phyloP scores from a whole-genome alignment of 2,113 vertebrate genomes.

The Pongo abelii region DNA sequence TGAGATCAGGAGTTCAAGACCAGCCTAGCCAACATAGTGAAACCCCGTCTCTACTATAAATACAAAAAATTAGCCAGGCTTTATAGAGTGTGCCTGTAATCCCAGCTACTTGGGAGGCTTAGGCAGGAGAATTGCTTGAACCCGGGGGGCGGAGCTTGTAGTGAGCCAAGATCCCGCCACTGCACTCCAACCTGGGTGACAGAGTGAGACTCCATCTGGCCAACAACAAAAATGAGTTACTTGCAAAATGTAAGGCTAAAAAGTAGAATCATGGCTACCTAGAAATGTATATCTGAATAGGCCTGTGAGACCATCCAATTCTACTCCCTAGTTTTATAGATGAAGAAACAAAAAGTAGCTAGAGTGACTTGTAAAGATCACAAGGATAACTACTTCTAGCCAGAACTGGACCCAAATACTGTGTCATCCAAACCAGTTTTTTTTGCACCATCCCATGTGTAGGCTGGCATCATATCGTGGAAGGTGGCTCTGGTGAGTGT shows the following conservation, averaged over 20 bases:
- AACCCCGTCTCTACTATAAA: no score
- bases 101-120: no score
- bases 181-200: no score
- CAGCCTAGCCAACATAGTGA: no score
- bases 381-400: background rate
- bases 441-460: background rate
- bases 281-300: background rate
- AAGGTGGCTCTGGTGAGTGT: background rate
- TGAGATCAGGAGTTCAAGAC: no score
- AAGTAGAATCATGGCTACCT: background rate
- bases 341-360: background rate
- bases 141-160: no score
- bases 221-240: background rate
- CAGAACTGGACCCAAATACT: background rate
- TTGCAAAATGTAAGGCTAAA: background rate
- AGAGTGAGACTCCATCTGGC: no score
- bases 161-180: no score
- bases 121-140: no score
- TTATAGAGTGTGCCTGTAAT: no score
- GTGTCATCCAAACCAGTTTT: background rate
- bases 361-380: background rate
- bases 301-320: background rate
- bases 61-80: no score
- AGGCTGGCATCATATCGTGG: background rate
- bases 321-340: background rate